Evolutionary conservation across 2,888 invertebrate species (phyloP).

Genomic region (Cremastobaeus sp.): DNA sequence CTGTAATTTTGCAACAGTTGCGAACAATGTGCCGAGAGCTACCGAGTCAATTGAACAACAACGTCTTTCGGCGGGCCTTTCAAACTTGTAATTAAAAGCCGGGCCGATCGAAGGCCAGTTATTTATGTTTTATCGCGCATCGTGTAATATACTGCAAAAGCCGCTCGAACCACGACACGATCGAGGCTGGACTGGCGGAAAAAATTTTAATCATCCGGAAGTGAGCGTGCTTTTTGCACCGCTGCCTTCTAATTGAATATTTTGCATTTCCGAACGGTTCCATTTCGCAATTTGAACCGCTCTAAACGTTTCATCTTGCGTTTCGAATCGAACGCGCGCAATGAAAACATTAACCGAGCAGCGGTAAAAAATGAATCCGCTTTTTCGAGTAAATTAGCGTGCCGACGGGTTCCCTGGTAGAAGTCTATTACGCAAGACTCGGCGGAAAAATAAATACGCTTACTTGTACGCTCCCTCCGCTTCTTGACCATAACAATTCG

Average conservation of each 20-base stretch:
- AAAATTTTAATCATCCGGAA: constrained; percentile 20
- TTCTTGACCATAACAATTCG: too few relatives aligned
- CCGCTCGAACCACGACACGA: not conserved
- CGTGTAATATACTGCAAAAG: constrained; percentile 15
- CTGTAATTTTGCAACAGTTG: too few relatives aligned
- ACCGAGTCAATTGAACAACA: constrained; percentile 11
- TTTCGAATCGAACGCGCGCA: too few relatives aligned
- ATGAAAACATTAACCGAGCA: too few relatives aligned
- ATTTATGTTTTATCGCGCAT: constrained; percentile 20
- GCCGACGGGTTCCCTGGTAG: too few relatives aligned
- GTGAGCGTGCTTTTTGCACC: constrained; percentile 2
- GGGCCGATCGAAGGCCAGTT: constrained; percentile 6
- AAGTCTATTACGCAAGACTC: too few relatives aligned
- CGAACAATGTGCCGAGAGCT: constrained; percentile 17
- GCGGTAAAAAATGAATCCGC: too few relatives aligned
- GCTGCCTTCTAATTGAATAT: constrained; percentile 26
- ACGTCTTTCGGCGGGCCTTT: constrained; percentile 3
- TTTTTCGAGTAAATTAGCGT: too few relatives aligned
- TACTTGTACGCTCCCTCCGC: too few relatives aligned
- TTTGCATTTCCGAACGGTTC: constrained; percentile 25
- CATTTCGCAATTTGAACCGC: too few relatives aligned
- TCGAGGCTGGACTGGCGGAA: not conserved
- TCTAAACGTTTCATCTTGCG: too few relatives aligned
- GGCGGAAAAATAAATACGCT: too few relatives aligned
- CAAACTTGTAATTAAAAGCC: constrained; percentile 28